phyloP scores from a whole-genome alignment of 2,888 invertebrate genomes.

The Netelia virgata region DNA sequence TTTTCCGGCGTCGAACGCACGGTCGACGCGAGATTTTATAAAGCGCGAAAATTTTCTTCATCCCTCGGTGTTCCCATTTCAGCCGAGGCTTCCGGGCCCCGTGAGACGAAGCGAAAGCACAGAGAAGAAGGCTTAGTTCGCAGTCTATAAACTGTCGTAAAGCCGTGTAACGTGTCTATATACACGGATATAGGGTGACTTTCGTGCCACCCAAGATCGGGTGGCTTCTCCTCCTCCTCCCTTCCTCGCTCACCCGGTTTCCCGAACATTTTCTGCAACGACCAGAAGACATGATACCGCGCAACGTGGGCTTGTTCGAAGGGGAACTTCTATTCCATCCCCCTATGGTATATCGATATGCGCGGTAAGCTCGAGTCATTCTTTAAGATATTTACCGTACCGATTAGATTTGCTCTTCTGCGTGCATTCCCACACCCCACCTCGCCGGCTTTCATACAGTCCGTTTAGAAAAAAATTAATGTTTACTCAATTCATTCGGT shows the following conservation, averaged over 20 bases:
- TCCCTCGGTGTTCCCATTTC: not conserved
- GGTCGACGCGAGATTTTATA: no score
- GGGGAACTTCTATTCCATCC: conserved; percentile 12
- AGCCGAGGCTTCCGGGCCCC: not conserved
- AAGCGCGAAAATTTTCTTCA: not conserved
- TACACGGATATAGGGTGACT: conserved; percentile 71
- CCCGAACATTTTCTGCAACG: conserved; percentile 40
- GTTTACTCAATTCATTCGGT: not conserved
- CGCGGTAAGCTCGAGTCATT: conserved; percentile 72
- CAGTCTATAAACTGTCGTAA: conserved; percentile 72
- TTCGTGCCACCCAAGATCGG: conserved; percentile 50
- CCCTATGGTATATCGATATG: conserved; percentile 71
- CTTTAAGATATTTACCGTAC: conserved; percentile 70
- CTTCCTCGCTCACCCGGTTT: conserved; percentile 16
- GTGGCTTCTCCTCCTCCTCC: conserved; percentile 37
- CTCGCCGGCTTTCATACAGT: conserved; percentile 4
- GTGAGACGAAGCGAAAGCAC: conserved; percentile 13
- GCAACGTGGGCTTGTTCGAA: conserved; percentile 29
- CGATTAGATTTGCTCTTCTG: not conserved
- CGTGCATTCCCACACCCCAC: not conserved
- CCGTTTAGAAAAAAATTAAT: not conserved
- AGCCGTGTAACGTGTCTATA: conserved; percentile 63
- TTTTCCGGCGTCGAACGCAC: no score
- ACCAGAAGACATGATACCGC: conserved; percentile 37
- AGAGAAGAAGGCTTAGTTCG: conserved; percentile 67